Evolutionary conservation across 2,888 invertebrate species (phyloP).

Genomic region (Cryptocheilus praepositus): DNA sequence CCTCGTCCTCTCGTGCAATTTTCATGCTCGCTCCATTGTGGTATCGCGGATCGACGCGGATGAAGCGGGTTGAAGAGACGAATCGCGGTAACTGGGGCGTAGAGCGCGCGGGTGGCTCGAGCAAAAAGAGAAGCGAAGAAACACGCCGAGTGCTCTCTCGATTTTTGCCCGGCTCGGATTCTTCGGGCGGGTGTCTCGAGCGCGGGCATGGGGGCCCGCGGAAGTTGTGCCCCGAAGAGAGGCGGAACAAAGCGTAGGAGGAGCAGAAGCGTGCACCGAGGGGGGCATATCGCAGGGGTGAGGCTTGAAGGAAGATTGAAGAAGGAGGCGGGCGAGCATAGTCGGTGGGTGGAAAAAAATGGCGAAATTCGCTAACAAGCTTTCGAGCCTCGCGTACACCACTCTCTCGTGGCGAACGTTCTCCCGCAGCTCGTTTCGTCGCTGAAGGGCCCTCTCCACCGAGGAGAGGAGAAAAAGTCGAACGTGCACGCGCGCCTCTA

Average conservation of each 20-base stretch:
- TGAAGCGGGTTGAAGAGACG: constrained; percentile 23
- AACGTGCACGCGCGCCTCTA: no score
- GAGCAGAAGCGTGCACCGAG: constrained; percentile 34
- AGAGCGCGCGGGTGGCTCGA: constrained; percentile 13
- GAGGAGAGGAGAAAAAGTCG: no score
- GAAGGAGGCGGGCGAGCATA: constrained; percentile 13
- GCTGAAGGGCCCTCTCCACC: constrained; percentile 8
- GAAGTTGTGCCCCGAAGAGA: constrained; percentile 23
- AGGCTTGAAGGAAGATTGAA: constrained; percentile 24
- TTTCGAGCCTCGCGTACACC: constrained; percentile 53
- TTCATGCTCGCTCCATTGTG: constrained; percentile 11
- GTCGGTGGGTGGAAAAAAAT: constrained; percentile 50
- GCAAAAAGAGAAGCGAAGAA: background rate
- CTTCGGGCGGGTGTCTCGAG: background rate
- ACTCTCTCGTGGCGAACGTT: constrained; percentile 10
- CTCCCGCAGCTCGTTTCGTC: background rate
- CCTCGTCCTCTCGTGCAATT: constrained; percentile 10
- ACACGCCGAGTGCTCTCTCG: constrained; percentile 36
- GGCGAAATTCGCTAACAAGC: constrained; percentile 70
- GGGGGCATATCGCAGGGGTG: constrained; percentile 4
- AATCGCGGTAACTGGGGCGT: constrained; percentile 56
- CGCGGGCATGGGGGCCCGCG: constrained; percentile 8
- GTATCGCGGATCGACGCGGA: constrained; percentile 24
- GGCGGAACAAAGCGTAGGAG: constrained; percentile 34
- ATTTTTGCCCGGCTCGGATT: constrained; percentile 25